These are phyloP conservation scores for Kradibia gibbosae DNA, from an alignment of 1,140 invertebrate species.

Conservation along the genomic window DNA sequence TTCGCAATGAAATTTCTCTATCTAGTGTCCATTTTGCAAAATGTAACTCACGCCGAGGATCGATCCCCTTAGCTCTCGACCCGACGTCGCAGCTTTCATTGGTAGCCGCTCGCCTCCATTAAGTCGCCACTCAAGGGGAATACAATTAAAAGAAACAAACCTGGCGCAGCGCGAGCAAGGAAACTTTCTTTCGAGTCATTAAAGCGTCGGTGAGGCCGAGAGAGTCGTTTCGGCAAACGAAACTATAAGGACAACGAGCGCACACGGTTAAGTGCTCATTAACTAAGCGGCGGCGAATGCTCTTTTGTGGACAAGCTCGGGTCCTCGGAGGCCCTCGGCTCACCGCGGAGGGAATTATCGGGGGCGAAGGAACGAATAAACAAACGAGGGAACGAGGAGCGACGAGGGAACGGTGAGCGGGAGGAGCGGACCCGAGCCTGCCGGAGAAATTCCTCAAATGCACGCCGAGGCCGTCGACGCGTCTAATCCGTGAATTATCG, in stretches of 20 bases:
- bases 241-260: not conserved
- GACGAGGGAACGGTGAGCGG: too few relatives aligned
- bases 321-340: not conserved
- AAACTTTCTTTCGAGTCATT: conserved; percentile 24
- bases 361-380: too few relatives aligned
- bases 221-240: not conserved
- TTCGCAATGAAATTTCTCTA: too few relatives aligned
- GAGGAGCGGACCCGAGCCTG: too few relatives aligned
- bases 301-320: not conserved
- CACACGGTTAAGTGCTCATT: not conserved
- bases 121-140: not conserved
- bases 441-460: not conserved
- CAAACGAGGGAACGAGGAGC: too few relatives aligned
- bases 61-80: too few relatives aligned
- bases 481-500: not conserved
- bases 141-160: not conserved
- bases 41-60: too few relatives aligned
- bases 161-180: not conserved
- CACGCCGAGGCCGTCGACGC: not conserved
- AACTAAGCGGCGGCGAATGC: not conserved
- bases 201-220: not conserved
- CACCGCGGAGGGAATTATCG: not conserved
- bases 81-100: too few relatives aligned
- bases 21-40: too few relatives aligned
- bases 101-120: too few relatives aligned